These are phyloP conservation scores for Leptonema lineaticorne DNA, from an alignment of 1,140 invertebrate species.

Conservation along the genomic window DNA sequence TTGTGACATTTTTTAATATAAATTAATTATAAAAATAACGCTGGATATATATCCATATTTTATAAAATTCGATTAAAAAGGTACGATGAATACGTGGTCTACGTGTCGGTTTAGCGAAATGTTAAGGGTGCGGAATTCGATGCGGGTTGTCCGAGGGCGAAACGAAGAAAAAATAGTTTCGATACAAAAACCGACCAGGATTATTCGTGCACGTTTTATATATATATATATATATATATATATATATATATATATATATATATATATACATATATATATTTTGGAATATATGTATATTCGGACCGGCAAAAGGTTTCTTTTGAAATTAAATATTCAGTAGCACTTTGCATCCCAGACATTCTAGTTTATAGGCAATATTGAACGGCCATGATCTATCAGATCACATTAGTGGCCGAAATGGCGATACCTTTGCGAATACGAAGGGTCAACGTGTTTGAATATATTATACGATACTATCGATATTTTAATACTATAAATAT, in stretches of 20 bases:
- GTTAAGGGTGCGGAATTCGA: background rate
- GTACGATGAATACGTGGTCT: too few relatives aligned
- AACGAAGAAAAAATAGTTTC: background rate
- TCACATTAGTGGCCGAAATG: slow-evolving; percentile 28
- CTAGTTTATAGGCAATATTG: slow-evolving; percentile 39
- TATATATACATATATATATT: too few relatives aligned
- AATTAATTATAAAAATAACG: too few relatives aligned
- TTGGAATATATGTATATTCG: too few relatives aligned
- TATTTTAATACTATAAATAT: too few relatives aligned
- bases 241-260: too few relatives aligned
- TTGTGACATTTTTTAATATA: too few relatives aligned
- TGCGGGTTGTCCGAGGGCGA: background rate
- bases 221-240: too few relatives aligned
- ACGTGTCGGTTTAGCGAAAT: background rate
- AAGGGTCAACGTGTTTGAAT: background rate
- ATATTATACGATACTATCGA: too few relatives aligned
- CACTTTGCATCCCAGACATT: slow-evolving; percentile 42
- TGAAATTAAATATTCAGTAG: slow-evolving; percentile 40
- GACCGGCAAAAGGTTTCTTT: slow-evolving; percentile 7
- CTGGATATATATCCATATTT: too few relatives aligned
- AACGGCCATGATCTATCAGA: slow-evolving; percentile 38
- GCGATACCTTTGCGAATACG: slow-evolving; percentile 6
- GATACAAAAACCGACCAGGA: slow-evolving; percentile 12
- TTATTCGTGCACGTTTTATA: slow-evolving; percentile 7
- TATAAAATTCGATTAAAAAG: too few relatives aligned